Evolutionary conservation across 1,140 invertebrate species (phyloP).

Genomic region (Cotesia glomerata): DNA sequence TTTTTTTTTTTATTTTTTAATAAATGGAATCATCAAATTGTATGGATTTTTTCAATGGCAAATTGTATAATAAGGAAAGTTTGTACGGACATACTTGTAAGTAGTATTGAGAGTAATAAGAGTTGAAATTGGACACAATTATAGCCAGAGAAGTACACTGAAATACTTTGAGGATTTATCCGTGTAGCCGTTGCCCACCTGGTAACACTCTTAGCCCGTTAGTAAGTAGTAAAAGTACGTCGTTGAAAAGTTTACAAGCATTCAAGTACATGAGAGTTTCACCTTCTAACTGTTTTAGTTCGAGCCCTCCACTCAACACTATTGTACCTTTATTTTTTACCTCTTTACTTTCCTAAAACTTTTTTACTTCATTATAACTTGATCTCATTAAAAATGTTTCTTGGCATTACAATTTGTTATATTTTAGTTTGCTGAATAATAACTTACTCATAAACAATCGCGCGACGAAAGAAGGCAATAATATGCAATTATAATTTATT

Average conservation of each 20-base stretch:
- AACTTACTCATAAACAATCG: too few relatives aligned
- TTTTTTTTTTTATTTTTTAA: too few relatives aligned
- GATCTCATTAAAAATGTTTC: too few relatives aligned
- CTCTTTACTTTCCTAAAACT: not conserved
- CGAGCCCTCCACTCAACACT: slow-evolving; percentile 14
- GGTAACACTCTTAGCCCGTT: slow-evolving; percentile 10
- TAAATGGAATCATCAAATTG: too few relatives aligned
- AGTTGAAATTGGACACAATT: slow-evolving; percentile 16
- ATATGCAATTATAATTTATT: too few relatives aligned
- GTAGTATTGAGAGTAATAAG: not conserved
- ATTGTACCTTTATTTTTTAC: not conserved
- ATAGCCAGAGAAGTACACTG: not conserved
- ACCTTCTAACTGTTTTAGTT: slow-evolving; percentile 23
- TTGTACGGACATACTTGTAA: not conserved
- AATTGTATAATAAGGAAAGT: not conserved
- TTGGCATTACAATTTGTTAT: too few relatives aligned
- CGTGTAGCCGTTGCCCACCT: slow-evolving; percentile 14
- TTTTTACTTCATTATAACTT: too few relatives aligned
- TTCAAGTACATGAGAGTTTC: slow-evolving; percentile 26
- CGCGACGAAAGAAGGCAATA: too few relatives aligned
- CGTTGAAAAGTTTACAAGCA: slow-evolving; percentile 26
- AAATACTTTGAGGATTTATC: slow-evolving; percentile 22
- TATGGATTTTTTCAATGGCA: not conserved
- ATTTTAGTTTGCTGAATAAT: too few relatives aligned
- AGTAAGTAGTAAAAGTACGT: slow-evolving; percentile 30